Percentiles rank a stretch among this genome's conserved stretches.
Evolutionary conservation across 2,113 vertebrate species (phyloP).

Genomic region (Ctenomys sociabilis): DNA sequence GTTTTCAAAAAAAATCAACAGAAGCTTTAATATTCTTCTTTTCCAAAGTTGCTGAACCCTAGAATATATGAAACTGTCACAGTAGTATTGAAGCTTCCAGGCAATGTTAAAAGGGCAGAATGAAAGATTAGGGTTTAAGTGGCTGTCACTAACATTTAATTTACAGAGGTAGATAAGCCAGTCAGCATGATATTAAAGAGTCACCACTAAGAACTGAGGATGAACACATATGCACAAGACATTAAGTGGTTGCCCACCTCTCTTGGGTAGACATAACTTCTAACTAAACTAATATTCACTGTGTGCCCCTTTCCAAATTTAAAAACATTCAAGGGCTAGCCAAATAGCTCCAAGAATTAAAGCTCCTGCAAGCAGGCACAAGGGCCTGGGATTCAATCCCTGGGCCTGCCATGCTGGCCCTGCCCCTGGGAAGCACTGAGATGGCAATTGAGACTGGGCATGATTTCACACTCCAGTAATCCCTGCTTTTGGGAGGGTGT

Average conservation of each 20-base stretch:
- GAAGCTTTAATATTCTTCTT: neutral
- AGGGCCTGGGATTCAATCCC: too few relatives aligned
- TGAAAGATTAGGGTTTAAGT: slow-evolving; percentile 38
- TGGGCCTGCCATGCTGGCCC: too few relatives aligned
- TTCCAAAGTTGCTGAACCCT: neutral
- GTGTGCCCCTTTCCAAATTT: neutral
- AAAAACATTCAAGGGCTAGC: neutral
- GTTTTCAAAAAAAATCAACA: slow-evolving; percentile 27
- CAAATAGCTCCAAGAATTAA: too few relatives aligned
- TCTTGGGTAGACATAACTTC: slow-evolving; percentile 3
- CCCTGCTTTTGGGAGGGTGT: too few relatives aligned
- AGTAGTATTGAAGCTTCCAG: slow-evolving; percentile 10
- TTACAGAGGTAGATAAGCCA: slow-evolving; percentile 52
- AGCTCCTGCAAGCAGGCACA: too few relatives aligned
- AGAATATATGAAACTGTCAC: neutral
- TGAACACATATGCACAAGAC: neutral
- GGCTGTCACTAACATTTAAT: slow-evolving; percentile 46
- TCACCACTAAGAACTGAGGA: slow-evolving; percentile 44
- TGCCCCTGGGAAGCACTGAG: too few relatives aligned
- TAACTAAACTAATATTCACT: slow-evolving; percentile 25
- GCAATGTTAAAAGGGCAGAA: slow-evolving; percentile 22
- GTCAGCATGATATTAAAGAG: slow-evolving; percentile 44
- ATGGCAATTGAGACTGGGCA: too few relatives aligned
- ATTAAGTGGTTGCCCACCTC: neutral
- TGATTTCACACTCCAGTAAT: too few relatives aligned